Percentiles rank a stretch among this genome's conserved stretches.
Evolutionary conservation across 2,888 invertebrate genomes (phyloP).

Genomic region (Ectropis crepuscularia): DNA sequence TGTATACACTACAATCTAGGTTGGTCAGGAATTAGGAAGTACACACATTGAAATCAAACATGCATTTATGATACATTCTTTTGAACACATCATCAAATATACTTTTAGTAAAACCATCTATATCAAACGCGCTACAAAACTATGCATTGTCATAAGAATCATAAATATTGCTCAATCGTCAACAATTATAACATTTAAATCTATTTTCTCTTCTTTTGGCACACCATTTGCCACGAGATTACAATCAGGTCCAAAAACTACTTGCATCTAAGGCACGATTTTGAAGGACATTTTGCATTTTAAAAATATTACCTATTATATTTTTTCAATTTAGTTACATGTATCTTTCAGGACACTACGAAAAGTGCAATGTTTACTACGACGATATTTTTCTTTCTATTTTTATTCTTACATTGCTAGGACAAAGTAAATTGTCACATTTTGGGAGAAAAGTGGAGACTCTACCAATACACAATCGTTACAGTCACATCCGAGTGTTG

Average conservation of each 20-base stretch:
- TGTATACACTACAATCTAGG: constrained; percentile 74
- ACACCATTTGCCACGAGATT: constrained; percentile 60
- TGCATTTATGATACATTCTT: constrained; percentile 36
- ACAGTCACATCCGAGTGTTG: constrained; percentile 13
- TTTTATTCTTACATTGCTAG: constrained; percentile 4
- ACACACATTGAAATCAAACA: constrained; percentile 55
- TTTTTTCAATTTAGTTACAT: not conserved
- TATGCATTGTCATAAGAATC: constrained; percentile 50
- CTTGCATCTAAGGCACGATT: constrained; percentile 77
- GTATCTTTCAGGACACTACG: not conserved
- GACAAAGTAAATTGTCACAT: constrained; percentile 22
- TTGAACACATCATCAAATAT: constrained; percentile 34
- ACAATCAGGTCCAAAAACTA: constrained; percentile 53
- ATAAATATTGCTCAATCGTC: constrained; percentile 49
- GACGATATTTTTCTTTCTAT: no score
- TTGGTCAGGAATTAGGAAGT: constrained; percentile 82
- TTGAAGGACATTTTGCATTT: constrained; percentile 54
- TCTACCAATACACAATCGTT: constrained; percentile 11
- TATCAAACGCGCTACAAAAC: constrained; percentile 42
- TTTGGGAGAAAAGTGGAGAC: constrained; percentile 15
- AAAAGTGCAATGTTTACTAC: no score
- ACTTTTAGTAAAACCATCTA: constrained; percentile 51
- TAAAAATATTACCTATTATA: not conserved
- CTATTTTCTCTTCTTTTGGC: constrained; percentile 61
- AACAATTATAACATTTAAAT: constrained; percentile 43